Evolutionary conservation across 2,888 invertebrate species (phyloP).

Genomic region (Folsomia manolachei): DNA sequence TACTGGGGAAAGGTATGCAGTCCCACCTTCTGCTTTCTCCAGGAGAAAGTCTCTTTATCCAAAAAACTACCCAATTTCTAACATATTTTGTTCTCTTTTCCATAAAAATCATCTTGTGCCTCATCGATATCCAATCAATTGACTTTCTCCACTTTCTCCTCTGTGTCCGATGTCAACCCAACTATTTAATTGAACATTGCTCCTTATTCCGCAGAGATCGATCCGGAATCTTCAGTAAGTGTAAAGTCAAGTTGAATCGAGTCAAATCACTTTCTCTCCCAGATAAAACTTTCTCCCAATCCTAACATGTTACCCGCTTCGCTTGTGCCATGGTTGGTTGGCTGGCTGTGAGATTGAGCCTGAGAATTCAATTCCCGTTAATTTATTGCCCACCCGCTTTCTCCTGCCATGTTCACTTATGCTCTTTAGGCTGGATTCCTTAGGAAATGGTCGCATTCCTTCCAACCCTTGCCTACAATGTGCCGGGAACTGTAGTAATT

Average conservation of each 20-base stretch:
- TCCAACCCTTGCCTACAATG: too few species aligned
- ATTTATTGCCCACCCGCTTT: not conserved
- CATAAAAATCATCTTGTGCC: not conserved
- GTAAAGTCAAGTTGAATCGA: too few species aligned
- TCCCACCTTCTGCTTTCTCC: too few species aligned
- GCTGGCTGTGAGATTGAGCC: not conserved
- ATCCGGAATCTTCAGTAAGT: slow-evolving; percentile 48
- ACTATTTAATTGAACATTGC: slow-evolving; percentile 10
- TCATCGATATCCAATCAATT: not conserved
- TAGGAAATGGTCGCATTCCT: too few species aligned
- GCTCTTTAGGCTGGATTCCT: too few species aligned
- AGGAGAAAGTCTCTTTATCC: too few species aligned
- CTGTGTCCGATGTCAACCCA: slow-evolving; percentile 5
- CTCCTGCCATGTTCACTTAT: not conserved
- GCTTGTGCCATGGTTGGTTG: not conserved
- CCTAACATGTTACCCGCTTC: not conserved
- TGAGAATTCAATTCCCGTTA: not conserved
- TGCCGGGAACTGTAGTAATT: too few species aligned
- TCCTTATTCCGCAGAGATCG: slow-evolving; percentile 40
- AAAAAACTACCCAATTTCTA: too few species aligned
- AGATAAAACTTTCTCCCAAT: not conserved
- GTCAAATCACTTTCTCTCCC: not conserved
- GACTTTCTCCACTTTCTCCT: slow-evolving; percentile 2
- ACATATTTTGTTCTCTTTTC: not conserved
- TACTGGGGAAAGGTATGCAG: slow-evolving; percentile 51